phyloP scores from a whole-genome alignment of 1,140 invertebrate species.

The Drosophila malerkotliana region DNA sequence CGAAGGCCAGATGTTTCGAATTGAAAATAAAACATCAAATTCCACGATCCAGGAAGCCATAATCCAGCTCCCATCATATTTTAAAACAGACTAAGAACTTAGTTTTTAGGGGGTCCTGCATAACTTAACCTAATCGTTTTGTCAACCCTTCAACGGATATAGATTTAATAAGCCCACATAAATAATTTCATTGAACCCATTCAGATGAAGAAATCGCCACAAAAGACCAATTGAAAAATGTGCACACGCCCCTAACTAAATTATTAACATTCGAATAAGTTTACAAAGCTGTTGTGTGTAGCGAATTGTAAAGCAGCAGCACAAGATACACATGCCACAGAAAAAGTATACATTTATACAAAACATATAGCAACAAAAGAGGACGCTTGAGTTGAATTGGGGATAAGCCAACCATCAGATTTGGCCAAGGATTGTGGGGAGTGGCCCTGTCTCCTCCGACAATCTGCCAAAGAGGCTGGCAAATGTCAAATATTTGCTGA shows the following conservation, averaged over 20 bases:
- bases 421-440: background rate
- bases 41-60: too few species aligned
- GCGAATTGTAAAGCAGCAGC: constrained; percentile 20
- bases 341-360: constrained; percentile 4
- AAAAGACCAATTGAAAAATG: constrained; percentile 41
- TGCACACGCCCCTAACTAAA: constrained; percentile 44
- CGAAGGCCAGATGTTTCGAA: constrained; percentile 50
- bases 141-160: constrained; percentile 12
- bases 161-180: constrained; percentile 29
- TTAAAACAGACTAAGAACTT: background rate
- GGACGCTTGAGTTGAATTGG: constrained; percentile 21
- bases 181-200: constrained; percentile 16
- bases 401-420: constrained; percentile 35
- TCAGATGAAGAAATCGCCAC: constrained; percentile 12
- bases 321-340: constrained; percentile 1
- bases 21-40: constrained; percentile 17
- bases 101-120: background rate
- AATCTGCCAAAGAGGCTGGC: constrained; percentile 48
- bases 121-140: background rate
- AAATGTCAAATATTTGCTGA: constrained; percentile 81
- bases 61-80: too few species aligned
- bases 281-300: constrained; percentile 42
- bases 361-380: constrained; percentile 23
- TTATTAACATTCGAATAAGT: constrained; percentile 71
- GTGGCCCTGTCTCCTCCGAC: background rate